Evolutionary conservation across 2,797 vertebrate species (phyloP).

Genomic region (Sebastes steindachneri): DNA sequence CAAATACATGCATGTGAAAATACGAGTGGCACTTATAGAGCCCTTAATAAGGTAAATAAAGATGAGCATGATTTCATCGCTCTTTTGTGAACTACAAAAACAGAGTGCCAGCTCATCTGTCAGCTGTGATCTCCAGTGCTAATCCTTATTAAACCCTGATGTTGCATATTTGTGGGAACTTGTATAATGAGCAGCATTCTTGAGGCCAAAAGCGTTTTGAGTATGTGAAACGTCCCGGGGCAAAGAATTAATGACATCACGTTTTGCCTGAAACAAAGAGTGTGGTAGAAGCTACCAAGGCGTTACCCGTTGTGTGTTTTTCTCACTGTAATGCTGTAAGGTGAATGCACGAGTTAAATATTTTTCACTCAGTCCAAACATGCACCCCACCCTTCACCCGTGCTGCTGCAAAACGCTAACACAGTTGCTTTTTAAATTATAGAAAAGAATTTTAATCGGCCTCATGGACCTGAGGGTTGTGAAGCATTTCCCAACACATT

Average conservation of each 20-base stretch:
- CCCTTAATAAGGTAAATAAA: not conserved
- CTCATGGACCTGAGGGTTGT: slow-evolving; percentile 29
- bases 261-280: slow-evolving; percentile 26
- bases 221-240: slow-evolving; percentile 47
- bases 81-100: slow-evolving; percentile 22
- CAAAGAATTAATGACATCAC: slow-evolving; percentile 50
- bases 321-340: not conserved
- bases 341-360: slow-evolving; percentile 5
- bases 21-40: not conserved
- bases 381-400: slow-evolving; percentile 1
- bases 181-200: slow-evolving; percentile 43
- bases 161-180: slow-evolving; percentile 59
- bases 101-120: slow-evolving; percentile 27
- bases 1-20: not conserved
- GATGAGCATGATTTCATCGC: slow-evolving; percentile 10
- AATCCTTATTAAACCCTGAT: slow-evolving; percentile 35
- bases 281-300: slow-evolving; percentile 8
- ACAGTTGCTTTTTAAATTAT: slow-evolving; percentile 38
- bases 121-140: slow-evolving; percentile 5
- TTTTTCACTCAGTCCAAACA: slow-evolving; percentile 25
- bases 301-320: not conserved
- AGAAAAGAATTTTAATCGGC: slow-evolving; percentile 46
- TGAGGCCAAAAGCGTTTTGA: slow-evolving; percentile 28
- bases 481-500: slow-evolving; percentile 9
- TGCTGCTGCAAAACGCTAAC: slow-evolving; percentile 4